Percentiles rank a stretch among this genome's conserved stretches.
Evolutionary conservation across 1,140 invertebrate genomes (phyloP).

Genomic region (Probaryconus sp.): DNA sequence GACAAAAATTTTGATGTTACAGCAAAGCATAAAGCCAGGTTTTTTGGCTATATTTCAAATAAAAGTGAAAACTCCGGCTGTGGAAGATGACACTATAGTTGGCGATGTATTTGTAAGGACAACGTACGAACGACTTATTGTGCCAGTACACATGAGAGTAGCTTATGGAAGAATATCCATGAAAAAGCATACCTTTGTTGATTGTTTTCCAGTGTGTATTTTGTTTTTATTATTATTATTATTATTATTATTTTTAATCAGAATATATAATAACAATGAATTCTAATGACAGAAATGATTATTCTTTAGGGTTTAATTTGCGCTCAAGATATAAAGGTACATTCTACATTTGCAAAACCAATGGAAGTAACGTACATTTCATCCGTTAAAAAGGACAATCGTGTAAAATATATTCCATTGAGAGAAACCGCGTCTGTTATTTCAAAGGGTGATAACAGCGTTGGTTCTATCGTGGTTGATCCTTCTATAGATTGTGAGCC

Average conservation of each 20-base stretch:
- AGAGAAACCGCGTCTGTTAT: conserved; percentile 71
- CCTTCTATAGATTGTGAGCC: conserved; percentile 83
- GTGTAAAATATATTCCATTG: conserved; percentile 76
- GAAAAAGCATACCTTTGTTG: conserved; percentile 84
- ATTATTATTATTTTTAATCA: conserved; percentile 11
- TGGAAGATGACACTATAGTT: conserved; percentile 83
- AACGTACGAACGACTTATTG: conserved; percentile 83
- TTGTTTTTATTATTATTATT: neutral
- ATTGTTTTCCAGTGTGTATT: conserved; percentile 89
- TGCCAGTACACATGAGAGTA: conserved; percentile 82
- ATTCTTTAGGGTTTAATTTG: conserved; percentile 87
- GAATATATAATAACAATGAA: no score
- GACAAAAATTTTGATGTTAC: conserved; percentile 31
- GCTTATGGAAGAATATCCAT: conserved; percentile 82
- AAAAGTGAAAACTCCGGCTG: conserved; percentile 83
- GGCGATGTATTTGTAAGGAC: conserved; percentile 87
- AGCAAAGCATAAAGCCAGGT: conserved; percentile 81
- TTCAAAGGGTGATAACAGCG: conserved; percentile 77
- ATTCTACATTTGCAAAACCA: conserved; percentile 85
- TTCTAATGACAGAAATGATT: no score
- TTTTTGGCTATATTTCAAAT: conserved; percentile 87
- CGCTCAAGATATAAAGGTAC: conserved; percentile 83
- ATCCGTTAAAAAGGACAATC: conserved; percentile 77
- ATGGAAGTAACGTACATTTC: conserved; percentile 82
- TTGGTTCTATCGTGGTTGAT: conserved; percentile 82